Evolutionary conservation across 2,113 vertebrate species (phyloP), one percentile per base, ranked within the genome.

Genomic region (Sebastes fasciatus): DNA sequence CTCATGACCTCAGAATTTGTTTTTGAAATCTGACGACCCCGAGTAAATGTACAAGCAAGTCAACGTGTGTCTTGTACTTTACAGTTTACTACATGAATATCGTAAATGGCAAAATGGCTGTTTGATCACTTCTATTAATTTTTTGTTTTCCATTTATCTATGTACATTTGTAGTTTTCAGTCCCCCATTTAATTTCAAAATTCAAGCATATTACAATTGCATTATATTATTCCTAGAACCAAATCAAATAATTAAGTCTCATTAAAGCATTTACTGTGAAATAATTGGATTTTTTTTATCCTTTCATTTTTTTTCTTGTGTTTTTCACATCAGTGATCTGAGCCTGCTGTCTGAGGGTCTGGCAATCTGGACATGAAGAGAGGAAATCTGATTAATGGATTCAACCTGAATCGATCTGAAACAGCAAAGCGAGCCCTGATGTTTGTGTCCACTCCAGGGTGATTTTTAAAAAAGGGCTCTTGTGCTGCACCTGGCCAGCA

Each of bases 371-470:
- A 91, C 88, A 89, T 84, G 73, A 88, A 69, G 40, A 57, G 34
- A 82, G 82, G 75, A 87, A 89, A 91, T 91, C 6, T 84, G 54
- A 86, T 89, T 80, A 84, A 80, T 91, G 61, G 58, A 68, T 88
- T 82, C 49, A 71, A 34, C 48, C 26, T 0, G 12, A 87, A 84
- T 70, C 62, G 63, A n/a, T 85, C 61, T 72, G 61, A 77, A 69
- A 58, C 21, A 58, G 65, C 66, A 48, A 64, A 51, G 46, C n/a
- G 14, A 58, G 60, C n/a, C 49, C 42, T 75, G 17, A 58, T 82
- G 51, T 54, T 84, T 74, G 63, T 64, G 46, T 89, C 65, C 34
- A 34, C 34, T 34, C 34, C 77, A 46, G 34, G 51, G 12, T 70
- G 74, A 75, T 83, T 78, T 81, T 19, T 82, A 43, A 68, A 90